A percentile compares a stretch with the other conserved stretches of the same genome.
phyloP scores from a whole-genome alignment of 2,113 vertebrate genomes.

The Choloepus hoffmanni region DNA sequence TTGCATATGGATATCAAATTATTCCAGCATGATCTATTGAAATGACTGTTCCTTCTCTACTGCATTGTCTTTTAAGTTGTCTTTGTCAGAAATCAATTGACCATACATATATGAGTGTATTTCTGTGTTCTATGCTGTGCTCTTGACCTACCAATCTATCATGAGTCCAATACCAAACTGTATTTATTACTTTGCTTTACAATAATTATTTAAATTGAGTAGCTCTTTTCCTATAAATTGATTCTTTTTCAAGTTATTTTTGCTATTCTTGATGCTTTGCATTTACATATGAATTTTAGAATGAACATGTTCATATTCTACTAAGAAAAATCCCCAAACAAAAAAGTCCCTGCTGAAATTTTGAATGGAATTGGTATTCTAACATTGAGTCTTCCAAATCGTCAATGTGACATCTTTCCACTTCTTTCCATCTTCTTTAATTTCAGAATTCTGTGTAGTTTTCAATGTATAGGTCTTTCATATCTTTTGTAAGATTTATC shows the following conservation, averaged over 20 bases:
- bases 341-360: no score
- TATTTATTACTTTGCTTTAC: background rate
- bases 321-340: no score
- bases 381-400: no score
- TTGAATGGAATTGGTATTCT: no score
- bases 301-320: no score
- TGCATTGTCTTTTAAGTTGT: background rate
- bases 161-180: background rate
- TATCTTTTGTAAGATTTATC: no score
- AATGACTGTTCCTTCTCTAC: background rate
- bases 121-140: background rate
- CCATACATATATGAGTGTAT: background rate
- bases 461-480: no score
- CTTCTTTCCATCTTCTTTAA: no score
- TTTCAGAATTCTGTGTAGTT: no score
- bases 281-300: background rate
- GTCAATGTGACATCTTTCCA: no score
- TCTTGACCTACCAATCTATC: no score
- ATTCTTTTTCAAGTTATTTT: background rate
- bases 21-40: background rate
- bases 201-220: background rate
- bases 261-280: background rate
- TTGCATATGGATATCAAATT: background rate
- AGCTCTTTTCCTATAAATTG: background rate
- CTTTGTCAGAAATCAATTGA: background rate